These are phyloP conservation scores for Loxodonta africana DNA, from an alignment of 2,113 vertebrate species.

Conservation along the genomic window DNA sequence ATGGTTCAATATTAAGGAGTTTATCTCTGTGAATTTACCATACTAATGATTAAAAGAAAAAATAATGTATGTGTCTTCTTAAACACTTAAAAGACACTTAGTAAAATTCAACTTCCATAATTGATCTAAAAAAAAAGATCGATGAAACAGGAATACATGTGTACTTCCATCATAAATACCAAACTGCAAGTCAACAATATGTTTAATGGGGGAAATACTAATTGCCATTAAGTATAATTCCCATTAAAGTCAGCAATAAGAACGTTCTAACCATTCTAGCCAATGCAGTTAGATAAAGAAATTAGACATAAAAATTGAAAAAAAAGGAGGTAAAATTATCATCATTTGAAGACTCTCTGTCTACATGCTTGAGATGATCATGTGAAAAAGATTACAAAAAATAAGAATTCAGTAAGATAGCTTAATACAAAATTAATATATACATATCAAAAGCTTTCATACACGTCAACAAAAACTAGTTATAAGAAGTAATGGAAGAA, in stretches of 20 bases:
- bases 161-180: neutral
- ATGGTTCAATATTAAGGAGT: neutral
- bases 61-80: neutral
- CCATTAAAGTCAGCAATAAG: neutral
- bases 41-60: neutral
- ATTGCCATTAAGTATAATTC: neutral
- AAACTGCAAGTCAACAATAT: neutral
- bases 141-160: neutral
- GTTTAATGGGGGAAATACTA: constrained; percentile 30
- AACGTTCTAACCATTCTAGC: neutral
- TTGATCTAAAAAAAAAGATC: neutral
- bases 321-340: neutral
- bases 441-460: constrained; percentile 28
- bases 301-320: neutral
- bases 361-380: neutral
- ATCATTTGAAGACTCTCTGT: neutral
- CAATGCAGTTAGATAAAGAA: neutral
- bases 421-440: constrained; percentile 1
- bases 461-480: neutral
- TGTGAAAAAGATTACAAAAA: constrained; percentile 29
- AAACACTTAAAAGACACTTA: neutral
- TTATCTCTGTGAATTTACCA: neutral
- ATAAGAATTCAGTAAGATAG: neutral
- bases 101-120: neutral
- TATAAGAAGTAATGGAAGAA: neutral